Conservation (phyloP, 23 tunicate species). For the Styela clava region DNA sequence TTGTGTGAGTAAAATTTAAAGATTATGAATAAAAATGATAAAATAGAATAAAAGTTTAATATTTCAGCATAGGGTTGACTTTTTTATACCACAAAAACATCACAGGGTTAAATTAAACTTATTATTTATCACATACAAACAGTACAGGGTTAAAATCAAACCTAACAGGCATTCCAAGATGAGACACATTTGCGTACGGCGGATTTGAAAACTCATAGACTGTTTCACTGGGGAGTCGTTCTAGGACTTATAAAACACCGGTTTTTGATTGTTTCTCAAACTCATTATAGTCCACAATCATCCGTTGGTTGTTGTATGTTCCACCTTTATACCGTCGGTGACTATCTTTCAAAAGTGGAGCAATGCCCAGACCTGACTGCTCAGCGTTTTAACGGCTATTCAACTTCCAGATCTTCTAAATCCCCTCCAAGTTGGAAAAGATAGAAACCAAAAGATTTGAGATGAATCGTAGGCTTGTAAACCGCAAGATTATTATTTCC, state of each 20-base stretch:
- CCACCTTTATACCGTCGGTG: constrained; percentile 44
- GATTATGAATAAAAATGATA: too few relatives aligned
- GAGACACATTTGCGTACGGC: constrained; percentile 25
- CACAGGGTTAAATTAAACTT: too few relatives aligned
- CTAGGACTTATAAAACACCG: constrained; percentile 31
- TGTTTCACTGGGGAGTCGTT: constrained; percentile 46
- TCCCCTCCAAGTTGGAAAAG: constrained; percentile 33
- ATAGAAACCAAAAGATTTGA: constrained; percentile 50
- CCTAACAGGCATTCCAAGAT: too few relatives aligned
- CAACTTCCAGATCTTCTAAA: constrained; percentile 32
- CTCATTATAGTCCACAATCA: constrained; percentile 53
- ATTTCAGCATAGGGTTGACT: too few relatives aligned
- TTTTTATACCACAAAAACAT: too few relatives aligned
- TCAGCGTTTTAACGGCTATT: not conserved
- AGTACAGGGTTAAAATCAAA: too few relatives aligned
- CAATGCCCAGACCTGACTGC: constrained; percentile 40
- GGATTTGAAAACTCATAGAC: constrained; percentile 30
- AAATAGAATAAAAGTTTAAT: too few relatives aligned
- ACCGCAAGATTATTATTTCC: constrained; percentile 16
- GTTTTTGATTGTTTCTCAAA: constrained; percentile 28
- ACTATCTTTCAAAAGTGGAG: constrained; percentile 44
- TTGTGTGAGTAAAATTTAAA: too few relatives aligned
- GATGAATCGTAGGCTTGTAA: constrained; percentile 29
- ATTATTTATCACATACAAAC: too few relatives aligned
- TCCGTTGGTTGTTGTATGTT: constrained; percentile 72